Percentiles rank a stretch among this genome's conserved stretches.
phyloP scores from a whole-genome alignment of 37 sponge, comb jelly and placozoan genomes.

The Oscarella lobularis region DNA sequence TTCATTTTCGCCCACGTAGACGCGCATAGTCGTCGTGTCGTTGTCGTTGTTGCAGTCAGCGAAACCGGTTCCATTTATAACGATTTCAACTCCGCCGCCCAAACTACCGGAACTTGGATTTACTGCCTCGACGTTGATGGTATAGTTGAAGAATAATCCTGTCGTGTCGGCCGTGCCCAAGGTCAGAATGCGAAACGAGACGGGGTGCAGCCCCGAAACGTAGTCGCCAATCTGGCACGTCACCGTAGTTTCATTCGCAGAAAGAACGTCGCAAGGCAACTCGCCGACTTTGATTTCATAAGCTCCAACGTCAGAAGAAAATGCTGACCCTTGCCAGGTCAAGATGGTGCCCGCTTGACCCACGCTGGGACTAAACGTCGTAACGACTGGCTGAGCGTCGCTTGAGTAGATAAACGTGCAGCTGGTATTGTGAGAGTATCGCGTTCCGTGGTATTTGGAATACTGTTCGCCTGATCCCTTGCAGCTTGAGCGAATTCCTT shows the following conservation, averaged over 20 bases:
- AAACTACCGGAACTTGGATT: conserved; percentile 16
- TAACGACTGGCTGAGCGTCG: conserved; percentile 25
- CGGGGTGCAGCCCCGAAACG: conserved; percentile 22
- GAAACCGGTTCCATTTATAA: conserved; percentile 48
- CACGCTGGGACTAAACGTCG: conserved; percentile 21
- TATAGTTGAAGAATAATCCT: conserved; percentile 15
- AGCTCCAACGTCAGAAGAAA: conserved; percentile 1
- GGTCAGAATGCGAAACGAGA: conserved; percentile 14
- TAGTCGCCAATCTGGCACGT: conserved; percentile 21
- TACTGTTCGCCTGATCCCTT: conserved; percentile 9
- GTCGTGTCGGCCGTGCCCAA: conserved; percentile 11
- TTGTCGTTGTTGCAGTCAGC: neutral
- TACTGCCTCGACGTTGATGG: conserved; percentile 9
- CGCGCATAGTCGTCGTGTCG: neutral
- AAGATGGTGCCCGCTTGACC: conserved; percentile 42
- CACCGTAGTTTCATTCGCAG: conserved; percentile 2
- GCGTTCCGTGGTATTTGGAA: neutral
- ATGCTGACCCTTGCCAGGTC: conserved; percentile 14
- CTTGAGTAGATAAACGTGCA: conserved; percentile 45
- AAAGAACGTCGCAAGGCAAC: conserved; percentile 16
- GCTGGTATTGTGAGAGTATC: neutral
- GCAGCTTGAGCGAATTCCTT: conserved; percentile 2
- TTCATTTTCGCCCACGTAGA: conserved; percentile 16
- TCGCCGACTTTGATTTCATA: conserved; percentile 22
- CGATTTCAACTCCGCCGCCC: conserved; percentile 35